phyloP scores from a whole-genome alignment of 2,797 vertebrate genomes.

The Hozukius guyotensis region DNA sequence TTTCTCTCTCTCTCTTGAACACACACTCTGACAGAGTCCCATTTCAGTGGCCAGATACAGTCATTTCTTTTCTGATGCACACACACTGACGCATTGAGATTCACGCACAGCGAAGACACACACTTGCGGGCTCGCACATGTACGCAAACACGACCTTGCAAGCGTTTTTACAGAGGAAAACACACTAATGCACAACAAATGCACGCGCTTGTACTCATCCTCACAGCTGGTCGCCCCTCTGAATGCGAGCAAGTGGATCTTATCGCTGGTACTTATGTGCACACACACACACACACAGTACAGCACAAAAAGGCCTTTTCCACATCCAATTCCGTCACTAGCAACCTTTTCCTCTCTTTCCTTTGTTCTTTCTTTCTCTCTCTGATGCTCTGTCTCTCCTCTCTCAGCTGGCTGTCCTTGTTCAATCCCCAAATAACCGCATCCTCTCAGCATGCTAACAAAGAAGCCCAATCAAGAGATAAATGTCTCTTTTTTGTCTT shows the following conservation, averaged over 20 bases:
- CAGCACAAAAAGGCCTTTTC: conserved; percentile 46
- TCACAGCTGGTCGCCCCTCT: conserved; percentile 58
- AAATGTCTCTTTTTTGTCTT: conserved; percentile 22
- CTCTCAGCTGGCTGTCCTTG: conserved; percentile 53
- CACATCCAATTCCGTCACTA: conserved; percentile 2
- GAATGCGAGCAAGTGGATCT: conserved; percentile 67
- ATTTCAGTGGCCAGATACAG: conserved; percentile 75
- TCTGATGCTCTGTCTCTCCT: background rate
- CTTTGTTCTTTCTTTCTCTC: conserved; percentile 10
- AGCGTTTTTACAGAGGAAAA: conserved; percentile 14
- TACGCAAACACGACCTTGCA: conserved; percentile 15
- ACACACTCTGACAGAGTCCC: conserved; percentile 59
- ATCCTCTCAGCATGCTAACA: conserved; percentile 58
- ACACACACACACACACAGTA: background rate
- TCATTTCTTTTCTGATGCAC: conserved; percentile 76
- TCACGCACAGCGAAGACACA: conserved; percentile 15
- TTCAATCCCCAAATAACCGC: conserved; percentile 50
- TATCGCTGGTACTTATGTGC: conserved; percentile 45
- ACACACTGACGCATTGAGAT: conserved; percentile 61
- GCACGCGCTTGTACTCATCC: conserved; percentile 49
- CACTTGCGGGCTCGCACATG: background rate
- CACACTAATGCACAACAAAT: conserved; percentile 26
- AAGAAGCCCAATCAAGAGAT: conserved; percentile 53
- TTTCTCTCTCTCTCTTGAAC: conserved; percentile 17
- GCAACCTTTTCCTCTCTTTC: background rate